phyloP scores from a whole-genome alignment of 2,113 vertebrate species.

The Esox niger region DNA sequence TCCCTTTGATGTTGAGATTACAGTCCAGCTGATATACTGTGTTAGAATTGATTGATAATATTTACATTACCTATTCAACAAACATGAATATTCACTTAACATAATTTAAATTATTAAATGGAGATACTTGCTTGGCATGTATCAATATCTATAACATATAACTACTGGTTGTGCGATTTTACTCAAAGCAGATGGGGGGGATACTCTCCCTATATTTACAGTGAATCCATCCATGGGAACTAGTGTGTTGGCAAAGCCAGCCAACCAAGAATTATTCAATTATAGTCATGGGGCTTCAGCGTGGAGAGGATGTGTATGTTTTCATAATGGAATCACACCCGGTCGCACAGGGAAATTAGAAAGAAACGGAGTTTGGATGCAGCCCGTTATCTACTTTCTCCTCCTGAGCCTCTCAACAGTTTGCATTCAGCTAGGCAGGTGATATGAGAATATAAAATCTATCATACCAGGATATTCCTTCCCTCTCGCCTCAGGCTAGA shows the following conservation, averaged over 20 bases:
- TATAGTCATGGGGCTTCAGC: neutral
- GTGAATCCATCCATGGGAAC: no score
- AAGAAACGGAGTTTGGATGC: neutral
- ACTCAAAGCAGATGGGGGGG: no score
- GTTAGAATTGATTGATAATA: no score
- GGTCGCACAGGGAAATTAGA: neutral
- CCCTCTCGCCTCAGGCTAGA: neutral
- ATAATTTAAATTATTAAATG: neutral
- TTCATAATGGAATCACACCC: neutral
- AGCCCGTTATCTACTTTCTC: neutral
- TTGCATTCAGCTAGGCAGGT: neutral
- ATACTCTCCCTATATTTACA: no score
- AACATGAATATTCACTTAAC: neutral
- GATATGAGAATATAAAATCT: conserved; percentile 3
- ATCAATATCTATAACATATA: neutral
- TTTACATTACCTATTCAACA: no score
- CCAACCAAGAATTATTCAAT: neutral
- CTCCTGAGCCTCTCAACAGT: neutral
- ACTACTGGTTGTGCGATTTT: neutral
- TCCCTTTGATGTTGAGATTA: no score
- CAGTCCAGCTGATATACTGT: no score
- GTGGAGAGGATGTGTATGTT: neutral
- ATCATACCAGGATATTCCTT: neutral
- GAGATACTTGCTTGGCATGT: neutral
- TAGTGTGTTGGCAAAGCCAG: neutral